Evolutionary conservation across 2,113 vertebrate species (phyloP), one percentile per base, ranked within the genome.

Genomic region (Plectropomus leopardus): DNA sequence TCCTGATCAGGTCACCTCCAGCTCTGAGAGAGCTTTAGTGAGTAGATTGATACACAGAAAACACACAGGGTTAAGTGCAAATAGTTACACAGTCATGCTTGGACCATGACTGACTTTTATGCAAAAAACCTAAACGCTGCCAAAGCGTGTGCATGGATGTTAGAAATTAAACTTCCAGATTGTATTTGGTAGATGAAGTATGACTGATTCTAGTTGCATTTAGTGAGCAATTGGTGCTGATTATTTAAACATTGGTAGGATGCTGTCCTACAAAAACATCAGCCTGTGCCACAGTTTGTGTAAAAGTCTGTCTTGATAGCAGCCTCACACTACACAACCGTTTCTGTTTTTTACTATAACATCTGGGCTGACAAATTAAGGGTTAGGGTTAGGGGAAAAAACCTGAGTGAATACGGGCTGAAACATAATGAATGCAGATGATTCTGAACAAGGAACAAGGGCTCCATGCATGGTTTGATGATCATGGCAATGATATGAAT

Each of bases 1-100:
- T 85, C 84, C 48, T 34, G 8, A 86, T 87, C 89, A 57, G 92
- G 88, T 92, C 88, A 91, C 88, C 90, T 84, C 83, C 4, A 44
- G 68, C 70, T 76, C 78, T 36, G 21, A 34, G 76, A 63, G 34
- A 81, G 42, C 55, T 84, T 80, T 0, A 79, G 50, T 6, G 77
- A 75, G 67, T 8, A 16, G 44, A 86, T 72, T 68, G 72, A 74
- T 42, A 34, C 76, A 66, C 59, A 58, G 48, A 58, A 65, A 73
- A 73, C 66, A 79, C 67, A 55, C 26, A 36, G 60, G 47, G 67
- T 63, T 66, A 59, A 82, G 72, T 36, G 72, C 34, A 67, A 67
- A 68, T 40, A 60, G 47, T 77, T 76, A 73, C 66, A 61, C 55
- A 53, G 42, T 21, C 32, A 15, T 57, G 24, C 48, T 32, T 21